Percentiles rank a stretch among this genome's conserved stretches.
Evolutionary conservation across 2,797 vertebrate species (phyloP).

Genomic region (Sebastes goodei): DNA sequence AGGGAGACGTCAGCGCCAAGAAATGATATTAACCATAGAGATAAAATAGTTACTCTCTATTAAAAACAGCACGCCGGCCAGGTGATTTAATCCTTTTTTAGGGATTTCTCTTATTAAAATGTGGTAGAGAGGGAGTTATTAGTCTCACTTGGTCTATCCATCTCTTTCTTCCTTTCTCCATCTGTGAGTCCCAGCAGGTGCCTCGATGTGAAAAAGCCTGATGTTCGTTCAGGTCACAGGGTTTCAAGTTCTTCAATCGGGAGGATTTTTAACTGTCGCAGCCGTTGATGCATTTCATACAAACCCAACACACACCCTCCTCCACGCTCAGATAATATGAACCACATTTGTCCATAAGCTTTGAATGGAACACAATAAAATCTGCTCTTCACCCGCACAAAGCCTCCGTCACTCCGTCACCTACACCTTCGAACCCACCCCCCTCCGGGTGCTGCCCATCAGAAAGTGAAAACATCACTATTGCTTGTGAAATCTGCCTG

Average conservation of each 20-base stretch:
- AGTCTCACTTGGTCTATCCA: slow-evolving; percentile 66
- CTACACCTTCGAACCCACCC: slow-evolving; percentile 34
- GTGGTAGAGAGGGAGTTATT: slow-evolving; percentile 58
- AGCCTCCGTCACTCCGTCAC: slow-evolving; percentile 34
- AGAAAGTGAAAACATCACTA: slow-evolving; percentile 56
- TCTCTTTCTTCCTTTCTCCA: slow-evolving; percentile 51
- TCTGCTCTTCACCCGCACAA: slow-evolving; percentile 14
- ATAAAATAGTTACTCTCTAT: slow-evolving; percentile 72
- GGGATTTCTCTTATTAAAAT: slow-evolving; percentile 71
- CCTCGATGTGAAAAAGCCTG: slow-evolving; percentile 35
- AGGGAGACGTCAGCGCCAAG: slow-evolving; percentile 53
- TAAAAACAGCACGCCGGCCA: slow-evolving; percentile 68
- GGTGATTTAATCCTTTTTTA: slow-evolving; percentile 61
- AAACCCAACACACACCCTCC: slow-evolving; percentile 6
- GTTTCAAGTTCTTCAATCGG: slow-evolving; percentile 51
- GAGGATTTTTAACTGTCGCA: slow-evolving; percentile 37
- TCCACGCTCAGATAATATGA: slow-evolving; percentile 60
- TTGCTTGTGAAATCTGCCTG: slow-evolving; percentile 48
- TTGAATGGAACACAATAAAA: slow-evolving; percentile 57
- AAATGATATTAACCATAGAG: slow-evolving; percentile 70
- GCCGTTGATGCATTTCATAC: slow-evolving; percentile 45
- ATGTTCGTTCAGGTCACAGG: slow-evolving; percentile 43
- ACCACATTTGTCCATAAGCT: slow-evolving; percentile 65
- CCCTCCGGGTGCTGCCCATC: slow-evolving; percentile 12
- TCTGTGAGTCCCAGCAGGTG: slow-evolving; percentile 67